Base-by-base conservation (phyloP, 2,113 vertebrate genomes). In the Anoplopoma fimbria region DNA sequence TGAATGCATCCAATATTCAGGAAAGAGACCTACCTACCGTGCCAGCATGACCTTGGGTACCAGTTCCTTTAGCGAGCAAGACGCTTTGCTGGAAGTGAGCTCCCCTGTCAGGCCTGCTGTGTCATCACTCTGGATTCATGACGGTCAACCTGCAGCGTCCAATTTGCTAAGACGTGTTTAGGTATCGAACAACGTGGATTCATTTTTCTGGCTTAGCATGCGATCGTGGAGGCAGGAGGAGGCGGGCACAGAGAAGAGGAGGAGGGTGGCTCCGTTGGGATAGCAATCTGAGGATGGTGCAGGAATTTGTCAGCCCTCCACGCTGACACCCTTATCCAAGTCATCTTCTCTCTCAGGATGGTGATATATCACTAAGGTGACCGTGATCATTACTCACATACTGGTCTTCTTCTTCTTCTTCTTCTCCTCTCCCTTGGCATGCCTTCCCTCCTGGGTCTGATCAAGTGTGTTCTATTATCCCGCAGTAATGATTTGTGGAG, bases 291-390 rank as follows among this genome's bases (percentile, higher is more conserved):
- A 83, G 71, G 73, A 76, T 78, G 85, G 61, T 69, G 81, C 84
- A 84, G 80, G 84, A 81, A 93, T 92, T 71, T 91, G 88, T 91
- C 92, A 90, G 77, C 36, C 69, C 75, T 90, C 85, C 9, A 58
- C 0, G 15, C 85, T 88, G 88, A 92, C 91, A 88, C 68, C 88
- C 72, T 79, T 83, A 89, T 88, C 92, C 78, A 81, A 92, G 76
- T 90, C 88, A 88, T 92, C 88, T 87, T 64, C 87, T 57, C 87
- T 82, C 49, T 42, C 23, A 69, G 10, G 73, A 74, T 82, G 75
- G 80, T 91, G 90, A 94, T 90, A 79, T 92, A 94, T 88, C 72
- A 87, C 91, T 34, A 93, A 93, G 94, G 93, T 94, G 91, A 91
- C 92, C 69, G 86, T 68, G 36, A 74, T 93, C 92, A 91, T 93